phyloP scores from a whole-genome alignment of 2,113 vertebrate genomes.

The Caranx melampygus region DNA sequence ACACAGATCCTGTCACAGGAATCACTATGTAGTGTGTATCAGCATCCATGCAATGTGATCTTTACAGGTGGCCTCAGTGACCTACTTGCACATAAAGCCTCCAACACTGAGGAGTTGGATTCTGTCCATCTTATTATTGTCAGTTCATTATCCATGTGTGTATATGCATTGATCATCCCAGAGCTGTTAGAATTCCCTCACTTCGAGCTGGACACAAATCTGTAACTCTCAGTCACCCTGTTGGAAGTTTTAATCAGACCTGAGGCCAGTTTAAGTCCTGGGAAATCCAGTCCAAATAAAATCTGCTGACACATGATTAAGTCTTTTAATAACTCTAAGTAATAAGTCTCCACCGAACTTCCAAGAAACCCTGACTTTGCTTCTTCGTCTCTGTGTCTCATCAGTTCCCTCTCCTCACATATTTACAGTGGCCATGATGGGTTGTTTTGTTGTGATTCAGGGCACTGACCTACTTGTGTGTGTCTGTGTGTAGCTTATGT shows the following conservation, averaged over 20 bases:
- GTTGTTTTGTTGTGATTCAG: slow-evolving; percentile 5
- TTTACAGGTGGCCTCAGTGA: slow-evolving; percentile 56
- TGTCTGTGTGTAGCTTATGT: slow-evolving; percentile 15
- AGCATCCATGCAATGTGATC: slow-evolving; percentile 35
- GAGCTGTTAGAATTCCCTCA: neutral
- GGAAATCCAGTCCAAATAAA: slow-evolving; percentile 18
- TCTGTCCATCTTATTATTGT: neutral
- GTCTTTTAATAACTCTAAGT: neutral
- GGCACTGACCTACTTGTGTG: slow-evolving; percentile 49
- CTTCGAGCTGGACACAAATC: neutral
- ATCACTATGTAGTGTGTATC: slow-evolving; percentile 19
- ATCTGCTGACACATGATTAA: neutral
- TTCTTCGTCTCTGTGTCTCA: slow-evolving; percentile 5
- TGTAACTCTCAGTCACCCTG: neutral
- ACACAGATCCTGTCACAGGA: slow-evolving; percentile 14
- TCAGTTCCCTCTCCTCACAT: slow-evolving; percentile 8
- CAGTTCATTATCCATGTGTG: neutral
- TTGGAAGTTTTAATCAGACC: neutral
- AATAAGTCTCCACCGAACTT: neutral
- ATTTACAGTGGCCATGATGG: slow-evolving; percentile 20
- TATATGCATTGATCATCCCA: no score
- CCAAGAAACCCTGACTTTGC: slow-evolving; percentile 15
- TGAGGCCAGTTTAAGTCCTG: neutral
- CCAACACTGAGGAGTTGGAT: neutral
- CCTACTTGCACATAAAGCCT: slow-evolving; percentile 49